These are phyloP conservation scores for Acanthisitta chloris DNA, from an alignment of 2,113 vertebrate species.

Conservation along the genomic window DNA sequence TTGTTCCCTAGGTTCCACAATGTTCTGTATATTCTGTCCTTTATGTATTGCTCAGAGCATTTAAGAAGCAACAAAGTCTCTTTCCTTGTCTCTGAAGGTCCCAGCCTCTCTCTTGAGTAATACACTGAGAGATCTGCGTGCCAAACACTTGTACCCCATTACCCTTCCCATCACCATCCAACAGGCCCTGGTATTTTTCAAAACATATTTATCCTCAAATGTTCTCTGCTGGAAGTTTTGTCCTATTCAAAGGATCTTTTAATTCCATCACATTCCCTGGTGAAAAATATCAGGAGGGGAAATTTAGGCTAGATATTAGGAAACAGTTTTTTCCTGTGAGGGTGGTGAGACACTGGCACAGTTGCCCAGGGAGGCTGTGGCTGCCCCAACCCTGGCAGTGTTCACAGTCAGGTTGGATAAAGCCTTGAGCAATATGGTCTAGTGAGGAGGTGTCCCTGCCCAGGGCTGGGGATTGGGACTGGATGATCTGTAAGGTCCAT, in stretches of 20 bases:
- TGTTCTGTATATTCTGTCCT: not conserved
- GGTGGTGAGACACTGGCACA: too few species aligned
- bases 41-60: not conserved
- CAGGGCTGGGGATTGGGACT: too few species aligned
- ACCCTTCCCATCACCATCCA: not conserved
- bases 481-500: too few species aligned
- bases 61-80: not conserved
- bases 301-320: too few species aligned
- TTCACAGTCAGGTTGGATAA: too few species aligned
- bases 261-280: not conserved
- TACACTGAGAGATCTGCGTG: accelerated
- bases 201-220: not conserved
- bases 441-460: too few species aligned
- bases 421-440: too few species aligned
- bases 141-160: accelerated
- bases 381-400: too few species aligned
- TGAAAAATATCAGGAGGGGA: not conserved
- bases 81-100: not conserved
- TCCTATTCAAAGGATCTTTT: not conserved
- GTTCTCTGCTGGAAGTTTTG: not conserved
- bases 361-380: too few species aligned
- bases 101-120: not conserved
- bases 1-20: not conserved
- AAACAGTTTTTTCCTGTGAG: too few species aligned
- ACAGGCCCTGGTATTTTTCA: accelerated